phyloP scores from a whole-genome alignment of 2,113 vertebrate genomes.

The Hystrix cristata region DNA sequence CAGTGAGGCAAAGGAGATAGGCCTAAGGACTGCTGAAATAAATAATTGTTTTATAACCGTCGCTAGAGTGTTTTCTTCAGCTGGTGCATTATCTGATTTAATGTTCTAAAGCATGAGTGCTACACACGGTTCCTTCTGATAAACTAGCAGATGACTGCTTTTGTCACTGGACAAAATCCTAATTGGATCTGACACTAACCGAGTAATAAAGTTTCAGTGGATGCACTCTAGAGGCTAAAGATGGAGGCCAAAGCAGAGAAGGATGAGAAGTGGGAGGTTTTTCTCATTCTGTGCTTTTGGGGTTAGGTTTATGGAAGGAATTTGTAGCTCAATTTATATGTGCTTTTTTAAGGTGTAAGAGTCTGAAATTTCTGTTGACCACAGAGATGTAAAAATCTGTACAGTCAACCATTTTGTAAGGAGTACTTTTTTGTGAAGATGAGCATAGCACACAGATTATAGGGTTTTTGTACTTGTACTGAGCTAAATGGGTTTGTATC shows the following conservation, averaged over 20 bases:
- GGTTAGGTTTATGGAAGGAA: background rate
- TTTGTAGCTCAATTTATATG: background rate
- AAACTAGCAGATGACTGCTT: background rate
- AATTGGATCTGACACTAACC: background rate
- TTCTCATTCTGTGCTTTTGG: background rate
- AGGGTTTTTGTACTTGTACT: background rate
- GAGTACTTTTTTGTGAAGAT: background rate
- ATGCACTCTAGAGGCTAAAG: background rate
- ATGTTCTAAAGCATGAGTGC: slow-evolving; percentile 22
- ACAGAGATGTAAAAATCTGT: background rate
- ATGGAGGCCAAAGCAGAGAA: background rate
- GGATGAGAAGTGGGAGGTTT: background rate
- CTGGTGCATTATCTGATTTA: background rate
- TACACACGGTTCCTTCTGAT: background rate
- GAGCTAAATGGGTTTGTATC: background rate
- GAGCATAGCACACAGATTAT: background rate
- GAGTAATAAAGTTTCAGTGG: background rate
- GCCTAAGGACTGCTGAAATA: background rate
- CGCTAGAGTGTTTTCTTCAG: background rate
- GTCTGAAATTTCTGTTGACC: background rate
- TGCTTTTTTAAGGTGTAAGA: background rate
- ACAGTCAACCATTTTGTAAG: background rate
- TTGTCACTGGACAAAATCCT: slow-evolving; percentile 17
- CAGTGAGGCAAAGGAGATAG: background rate
- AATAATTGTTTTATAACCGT: background rate